Conservation (phyloP, 2,888 invertebrate genomes). For the Amphipyra berbera region DNA sequence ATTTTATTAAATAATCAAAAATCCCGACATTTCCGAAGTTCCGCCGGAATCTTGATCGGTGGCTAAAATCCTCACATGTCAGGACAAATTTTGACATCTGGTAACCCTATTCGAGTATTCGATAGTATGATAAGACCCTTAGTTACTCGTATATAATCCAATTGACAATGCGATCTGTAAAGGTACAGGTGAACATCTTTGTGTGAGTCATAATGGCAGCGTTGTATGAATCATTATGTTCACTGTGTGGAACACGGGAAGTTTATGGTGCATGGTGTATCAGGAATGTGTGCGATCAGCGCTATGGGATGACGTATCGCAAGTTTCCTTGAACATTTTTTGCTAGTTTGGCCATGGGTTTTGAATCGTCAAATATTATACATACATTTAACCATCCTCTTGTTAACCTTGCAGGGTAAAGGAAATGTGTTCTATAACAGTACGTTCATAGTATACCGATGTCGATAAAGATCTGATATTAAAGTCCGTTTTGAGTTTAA, state of each 20-base stretch:
- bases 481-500: too few relatives aligned
- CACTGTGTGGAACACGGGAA: slow-evolving; percentile 69
- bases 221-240: slow-evolving; percentile 65
- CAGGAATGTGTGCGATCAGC: slow-evolving; percentile 63
- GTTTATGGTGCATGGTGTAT: slow-evolving; percentile 60
- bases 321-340: slow-evolving; percentile 37
- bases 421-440: too few relatives aligned
- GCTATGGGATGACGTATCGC: slow-evolving; percentile 49
- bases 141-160: slow-evolving; percentile 31
- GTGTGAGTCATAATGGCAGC: slow-evolving; percentile 65
- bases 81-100: too few relatives aligned
- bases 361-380: background rate
- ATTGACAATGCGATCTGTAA: slow-evolving; percentile 55
- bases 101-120: background rate
- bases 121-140: slow-evolving; percentile 24
- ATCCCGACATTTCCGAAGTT: too few relatives aligned
- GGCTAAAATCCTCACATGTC: too few relatives aligned
- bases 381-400: too few relatives aligned
- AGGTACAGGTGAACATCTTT: slow-evolving; percentile 65
- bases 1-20: too few relatives aligned
- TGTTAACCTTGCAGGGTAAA: too few relatives aligned
- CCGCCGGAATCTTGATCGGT: too few relatives aligned
- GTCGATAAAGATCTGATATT: too few relatives aligned
- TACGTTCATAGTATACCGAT: too few relatives aligned
- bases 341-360: slow-evolving; percentile 14